phyloP scores from a whole-genome alignment of 2,113 vertebrate species.

The Dasyurus viverrinus region DNA sequence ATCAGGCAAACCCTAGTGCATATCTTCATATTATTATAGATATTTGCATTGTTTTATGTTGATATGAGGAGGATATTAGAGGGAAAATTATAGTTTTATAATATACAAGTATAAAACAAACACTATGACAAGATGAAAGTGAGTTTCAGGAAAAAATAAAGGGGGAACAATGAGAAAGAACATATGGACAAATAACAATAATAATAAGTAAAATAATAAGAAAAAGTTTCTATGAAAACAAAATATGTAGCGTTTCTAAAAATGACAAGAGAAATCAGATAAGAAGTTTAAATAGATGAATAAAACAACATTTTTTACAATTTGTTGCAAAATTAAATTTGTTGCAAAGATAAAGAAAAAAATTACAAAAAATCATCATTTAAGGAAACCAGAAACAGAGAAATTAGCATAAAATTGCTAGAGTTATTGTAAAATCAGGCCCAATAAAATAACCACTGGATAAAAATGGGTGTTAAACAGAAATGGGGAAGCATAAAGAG shows the following conservation, averaged over 20 bases:
- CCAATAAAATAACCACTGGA: not conserved
- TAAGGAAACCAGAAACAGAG: not conserved
- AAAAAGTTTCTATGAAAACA: not conserved
- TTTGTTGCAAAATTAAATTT: too few relatives aligned
- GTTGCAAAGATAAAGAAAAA: not conserved
- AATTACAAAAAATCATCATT: not conserved
- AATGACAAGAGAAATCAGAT: not conserved
- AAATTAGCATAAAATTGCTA: not conserved
- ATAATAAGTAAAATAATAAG: not conserved
- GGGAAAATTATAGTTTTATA: not conserved
- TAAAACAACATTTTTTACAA: not conserved
- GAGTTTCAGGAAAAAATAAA: not conserved
- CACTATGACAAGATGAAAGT: not conserved
- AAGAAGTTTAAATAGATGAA: not conserved
- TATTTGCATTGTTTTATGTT: not conserved
- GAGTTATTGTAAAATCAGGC: not conserved
- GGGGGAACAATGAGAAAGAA: not conserved
- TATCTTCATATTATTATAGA: not conserved
- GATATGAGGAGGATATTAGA: not conserved
- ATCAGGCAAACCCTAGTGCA: not conserved
- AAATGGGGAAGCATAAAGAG: not conserved
- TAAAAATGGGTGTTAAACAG: not conserved
- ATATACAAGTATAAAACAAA: not conserved
- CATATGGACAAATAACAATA: not conserved
- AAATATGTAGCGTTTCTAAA: not conserved